Conservation (phyloP, 2,113 vertebrate genomes). For the Gymnocephalus cernua region DNA sequence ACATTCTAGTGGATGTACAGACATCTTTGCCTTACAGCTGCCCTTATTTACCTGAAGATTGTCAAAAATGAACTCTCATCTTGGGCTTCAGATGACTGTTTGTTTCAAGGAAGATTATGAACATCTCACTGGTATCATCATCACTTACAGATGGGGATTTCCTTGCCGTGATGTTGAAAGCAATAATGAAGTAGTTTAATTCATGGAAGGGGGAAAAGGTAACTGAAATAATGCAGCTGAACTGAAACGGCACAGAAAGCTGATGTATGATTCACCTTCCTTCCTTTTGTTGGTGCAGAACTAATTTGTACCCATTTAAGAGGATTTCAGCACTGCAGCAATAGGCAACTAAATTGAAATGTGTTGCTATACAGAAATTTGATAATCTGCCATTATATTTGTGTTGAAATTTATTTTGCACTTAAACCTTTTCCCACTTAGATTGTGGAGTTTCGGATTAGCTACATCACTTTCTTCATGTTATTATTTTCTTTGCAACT, state of each 20-base stretch:
- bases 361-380: slow-evolving; percentile 55
- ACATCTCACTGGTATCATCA: slow-evolving; percentile 22
- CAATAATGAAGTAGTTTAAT: slow-evolving; percentile 51
- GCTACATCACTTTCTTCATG: slow-evolving; percentile 24
- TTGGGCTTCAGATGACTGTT: slow-evolving; percentile 42
- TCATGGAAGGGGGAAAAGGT: slow-evolving; percentile 4
- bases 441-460: slow-evolving; percentile 22
- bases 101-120: slow-evolving; percentile 41
- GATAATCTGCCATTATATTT: slow-evolving; percentile 55
- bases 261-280: slow-evolving; percentile 25
- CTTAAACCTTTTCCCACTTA: slow-evolving; percentile 47
- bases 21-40: slow-evolving; percentile 71
- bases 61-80: slow-evolving; percentile 36
- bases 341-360: slow-evolving; percentile 52
- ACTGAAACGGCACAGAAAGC: slow-evolving; percentile 30
- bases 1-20: slow-evolving; percentile 69
- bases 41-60: slow-evolving; percentile 54
- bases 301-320: slow-evolving; percentile 38
- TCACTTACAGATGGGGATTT: slow-evolving; percentile 36
- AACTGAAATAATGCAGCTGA: slow-evolving; percentile 28
- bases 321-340: slow-evolving; percentile 59
- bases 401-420: slow-evolving; percentile 62
- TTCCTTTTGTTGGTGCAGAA: slow-evolving; percentile 45
- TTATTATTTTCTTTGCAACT: slow-evolving; percentile 56
- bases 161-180: slow-evolving; percentile 32